Conservation (phyloP, 2,113 vertebrate species). For the Myrmecobius fasciatus region DNA sequence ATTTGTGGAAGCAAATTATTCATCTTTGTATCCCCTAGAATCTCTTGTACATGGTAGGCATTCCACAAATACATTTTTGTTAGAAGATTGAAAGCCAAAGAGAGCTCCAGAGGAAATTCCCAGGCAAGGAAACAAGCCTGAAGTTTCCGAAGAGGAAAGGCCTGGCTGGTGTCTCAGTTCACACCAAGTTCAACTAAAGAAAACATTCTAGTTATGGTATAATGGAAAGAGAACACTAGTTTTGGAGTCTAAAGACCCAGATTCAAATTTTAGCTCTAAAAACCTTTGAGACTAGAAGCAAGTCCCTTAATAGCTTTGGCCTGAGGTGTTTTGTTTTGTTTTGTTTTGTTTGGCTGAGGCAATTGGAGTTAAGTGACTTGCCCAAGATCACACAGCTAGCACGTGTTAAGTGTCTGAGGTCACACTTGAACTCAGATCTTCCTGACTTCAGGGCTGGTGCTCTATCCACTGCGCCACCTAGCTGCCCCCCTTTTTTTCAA, state of each 20-base stretch:
- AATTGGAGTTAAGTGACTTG: no score
- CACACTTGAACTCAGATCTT: no score
- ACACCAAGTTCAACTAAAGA: not conserved
- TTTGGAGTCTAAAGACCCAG: not conserved
- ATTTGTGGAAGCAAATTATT: not conserved
- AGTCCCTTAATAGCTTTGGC: not conserved
- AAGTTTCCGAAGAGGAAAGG: not conserved
- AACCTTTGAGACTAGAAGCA: not conserved
- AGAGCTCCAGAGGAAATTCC: not conserved
- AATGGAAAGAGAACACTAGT: not conserved
- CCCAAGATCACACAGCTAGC: no score
- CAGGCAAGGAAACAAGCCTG: not conserved
- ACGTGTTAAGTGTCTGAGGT: no score
- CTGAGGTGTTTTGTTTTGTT: not conserved
- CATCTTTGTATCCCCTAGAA: not conserved
- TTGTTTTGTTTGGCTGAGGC: no score
- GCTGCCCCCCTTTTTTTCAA: not conserved
- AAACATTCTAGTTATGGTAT: not conserved
- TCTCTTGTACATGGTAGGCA: not conserved
- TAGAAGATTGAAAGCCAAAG: not conserved
- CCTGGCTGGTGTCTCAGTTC: not conserved
- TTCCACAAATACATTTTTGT: not conserved
- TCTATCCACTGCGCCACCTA: no score
- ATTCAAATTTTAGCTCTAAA: not conserved
- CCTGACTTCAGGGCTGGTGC: no score